Conservation (phyloP, 2,888 invertebrate genomes). For the Mylabris sibirica region DNA sequence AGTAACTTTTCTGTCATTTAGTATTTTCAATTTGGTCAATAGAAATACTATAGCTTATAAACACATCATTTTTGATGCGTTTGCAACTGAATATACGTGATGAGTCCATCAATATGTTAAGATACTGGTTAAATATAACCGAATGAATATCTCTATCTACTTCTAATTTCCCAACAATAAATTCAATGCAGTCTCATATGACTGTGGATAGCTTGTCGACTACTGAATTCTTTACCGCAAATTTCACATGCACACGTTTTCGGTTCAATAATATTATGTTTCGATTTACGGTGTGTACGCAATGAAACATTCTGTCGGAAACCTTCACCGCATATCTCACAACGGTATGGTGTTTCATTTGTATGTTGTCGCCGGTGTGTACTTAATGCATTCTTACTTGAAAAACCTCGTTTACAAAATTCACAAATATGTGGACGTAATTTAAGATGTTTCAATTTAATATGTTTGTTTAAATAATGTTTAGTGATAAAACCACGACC, state of each 20-base stretch:
- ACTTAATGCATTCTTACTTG: slow-evolving; percentile 45
- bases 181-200: slow-evolving; percentile 41
- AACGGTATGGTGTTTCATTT: slow-evolving; percentile 50
- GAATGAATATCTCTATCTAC: no score
- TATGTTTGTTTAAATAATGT: slow-evolving; percentile 45
- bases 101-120: no score
- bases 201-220: slow-evolving; percentile 38
- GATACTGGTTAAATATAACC: no score
- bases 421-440: slow-evolving; percentile 47
- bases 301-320: slow-evolving; percentile 53
- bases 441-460: slow-evolving; percentile 51
- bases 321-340: slow-evolving; percentile 48
- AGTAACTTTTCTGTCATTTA: no score
- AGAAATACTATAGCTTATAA: no score
- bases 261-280: slow-evolving; percentile 48
- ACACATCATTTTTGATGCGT: no score
- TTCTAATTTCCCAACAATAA: slow-evolving; percentile 22
- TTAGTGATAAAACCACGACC: slow-evolving; percentile 46
- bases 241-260: slow-evolving; percentile 43
- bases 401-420: slow-evolving; percentile 49
- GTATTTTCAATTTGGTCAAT: no score
- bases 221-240: slow-evolving; percentile 43
- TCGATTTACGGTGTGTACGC: slow-evolving; percentile 48
- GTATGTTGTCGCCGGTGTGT: slow-evolving; percentile 52
- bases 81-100: no score